Evolutionary conservation across 2,888 invertebrate genomes (phyloP), one percentile per base, ranked within the genome.

Genomic region (Orthosia cruda): DNA sequence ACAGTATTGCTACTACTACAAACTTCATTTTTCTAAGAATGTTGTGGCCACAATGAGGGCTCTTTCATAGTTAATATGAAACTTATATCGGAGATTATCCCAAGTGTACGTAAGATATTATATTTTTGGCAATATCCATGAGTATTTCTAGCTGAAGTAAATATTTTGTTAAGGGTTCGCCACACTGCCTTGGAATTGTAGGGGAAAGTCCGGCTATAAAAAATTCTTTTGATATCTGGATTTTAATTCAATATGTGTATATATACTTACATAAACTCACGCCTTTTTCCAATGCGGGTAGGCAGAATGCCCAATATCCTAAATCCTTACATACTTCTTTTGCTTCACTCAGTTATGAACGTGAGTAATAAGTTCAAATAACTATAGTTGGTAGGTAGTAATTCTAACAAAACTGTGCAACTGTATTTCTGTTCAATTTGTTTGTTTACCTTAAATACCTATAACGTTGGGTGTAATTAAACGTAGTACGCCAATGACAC

Each of bases 51-150:
- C 66, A 23, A 50, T 61, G 15, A 67, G 49, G 64, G 4, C 66
- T 71, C 61, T 20, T 73, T 62, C 40, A 61, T 67, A 64, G 52
- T 71, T 63, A 68, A 65, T 81, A 81, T 61, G 49, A 67, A 82
- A 74, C 69, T 70, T 74, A 70, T 71, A 66, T 81, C 52, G 54
- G 47, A 16, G 45, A 74, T 76, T 70, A 72, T 59, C 58, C n/a
- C 11, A 32, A 70, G 64, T 81, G 52, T 82, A 61, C 64, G 18
- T 61, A 67, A 59, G 55, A 74, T 78, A 82, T 82, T 74, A 82
- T 81, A 77, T 78, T 71, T 78, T 62, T 59, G 62, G 62, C 69
- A 81, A 82, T 72, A 82, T 67, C 65, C 68, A 54, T 61, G 54
- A 65, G 32, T 69, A 69, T 71, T 77, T 54, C 20, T 58, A 26